Base-by-base conservation (phyloP, 2,797 vertebrate species). In the Tokudaia tokunoshimensis region DNA sequence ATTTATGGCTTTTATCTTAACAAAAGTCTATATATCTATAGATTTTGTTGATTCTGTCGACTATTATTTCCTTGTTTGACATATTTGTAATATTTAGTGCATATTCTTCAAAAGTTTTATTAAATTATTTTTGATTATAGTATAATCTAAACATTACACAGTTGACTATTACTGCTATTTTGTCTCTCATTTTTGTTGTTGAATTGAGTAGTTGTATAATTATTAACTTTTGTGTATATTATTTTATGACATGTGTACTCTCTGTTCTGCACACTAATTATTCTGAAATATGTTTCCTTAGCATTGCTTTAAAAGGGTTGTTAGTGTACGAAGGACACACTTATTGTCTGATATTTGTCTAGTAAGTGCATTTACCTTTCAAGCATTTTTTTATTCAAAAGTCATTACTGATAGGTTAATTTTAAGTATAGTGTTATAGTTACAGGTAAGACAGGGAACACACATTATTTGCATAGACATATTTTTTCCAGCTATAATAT, bases 11-110 rank as follows among this genome's bases (percentile, higher is more conserved):
- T 63, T 89, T 9, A 94, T 57, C 13, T 10, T 59, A 50, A 19
- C 31, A 92, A 92, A 19, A 31, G 10, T 2, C 3, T n/a, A 67
- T 93, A 19, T 70, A 80, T 50, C 5, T 88, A 37, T 41, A 70
- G 14, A 70, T n/a, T 70, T 20, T 63, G 37, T 26, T 24, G 76
- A 72, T 26, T 89, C 26, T 83, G 29, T 0, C 41, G 13, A 89
- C 37, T 72, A 88, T 13, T 52, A 89, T 72, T 79, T 13, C 4
- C 57, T 5, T 89, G 6, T 75, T 29, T 76, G 24, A 86, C 29
- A 57, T 78, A 89, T 3, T n/a, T 80, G 37, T 89, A 95, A 37
- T 84, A 47, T 81, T 95, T 92, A 91, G 79, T 63, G 13, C 24
- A 47, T 44, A 2, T 75, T 92, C 5, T 22, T 65, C 24, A n/a